Evolutionary conservation across 2,888 invertebrate species (phyloP).

Genomic region (Uropetala carovei): DNA sequence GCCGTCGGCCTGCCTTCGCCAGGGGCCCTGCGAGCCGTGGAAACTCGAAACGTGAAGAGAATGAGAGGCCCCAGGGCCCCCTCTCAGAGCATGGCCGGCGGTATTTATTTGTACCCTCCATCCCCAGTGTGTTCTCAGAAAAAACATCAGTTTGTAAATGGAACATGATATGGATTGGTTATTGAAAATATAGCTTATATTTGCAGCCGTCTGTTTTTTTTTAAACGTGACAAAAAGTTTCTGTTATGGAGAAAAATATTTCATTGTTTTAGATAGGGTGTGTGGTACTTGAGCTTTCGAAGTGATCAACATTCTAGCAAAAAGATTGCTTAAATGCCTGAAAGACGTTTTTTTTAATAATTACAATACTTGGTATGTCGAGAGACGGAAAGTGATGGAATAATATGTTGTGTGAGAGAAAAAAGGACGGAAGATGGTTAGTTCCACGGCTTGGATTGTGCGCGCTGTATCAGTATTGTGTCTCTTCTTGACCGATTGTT

Average conservation of each 20-base stretch:
- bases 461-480: slow-evolving; percentile 50
- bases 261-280: slow-evolving; percentile 57
- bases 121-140: slow-evolving; percentile 8
- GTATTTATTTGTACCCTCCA: neutral
- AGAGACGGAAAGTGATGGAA: slow-evolving; percentile 42
- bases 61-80: neutral
- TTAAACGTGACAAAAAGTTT: slow-evolving; percentile 26
- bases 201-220: slow-evolving; percentile 38
- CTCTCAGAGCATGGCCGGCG: neutral
- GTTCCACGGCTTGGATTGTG: slow-evolving; percentile 54
- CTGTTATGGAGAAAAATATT: slow-evolving; percentile 29
- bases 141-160: slow-evolving; percentile 21
- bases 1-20: slow-evolving; percentile 19
- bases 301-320: slow-evolving; percentile 50
- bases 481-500: slow-evolving; percentile 55
- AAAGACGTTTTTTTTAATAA: slow-evolving; percentile 43
- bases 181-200: slow-evolving; percentile 46
- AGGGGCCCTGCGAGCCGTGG: neutral
- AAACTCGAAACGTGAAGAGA: neutral
- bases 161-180: slow-evolving; percentile 40
- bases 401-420: neutral
- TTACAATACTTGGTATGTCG: slow-evolving; percentile 13
- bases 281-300: slow-evolving; percentile 63
- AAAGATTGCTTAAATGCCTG: slow-evolving; percentile 5
- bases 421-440: slow-evolving; percentile 43